Evolutionary conservation across 1,140 invertebrate species (phyloP).

Genomic region (Andricus grossulariae): DNA sequence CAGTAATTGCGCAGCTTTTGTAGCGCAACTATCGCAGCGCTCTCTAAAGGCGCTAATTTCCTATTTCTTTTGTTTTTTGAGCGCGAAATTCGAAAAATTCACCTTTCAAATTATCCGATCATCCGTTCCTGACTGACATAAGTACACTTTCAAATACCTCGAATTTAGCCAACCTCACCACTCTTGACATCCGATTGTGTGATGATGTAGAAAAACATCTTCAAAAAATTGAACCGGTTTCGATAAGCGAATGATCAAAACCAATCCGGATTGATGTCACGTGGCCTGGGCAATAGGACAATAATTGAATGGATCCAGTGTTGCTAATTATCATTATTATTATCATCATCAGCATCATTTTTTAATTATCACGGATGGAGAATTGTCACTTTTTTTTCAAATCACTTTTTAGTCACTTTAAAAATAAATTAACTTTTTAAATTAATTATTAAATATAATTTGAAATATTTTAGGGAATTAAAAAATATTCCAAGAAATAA

Average conservation of each 20-base stretch:
- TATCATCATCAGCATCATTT: no score
- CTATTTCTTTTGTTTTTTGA: conserved; percentile 42
- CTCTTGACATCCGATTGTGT: neutral
- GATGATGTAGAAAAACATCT: neutral
- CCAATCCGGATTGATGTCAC: neutral
- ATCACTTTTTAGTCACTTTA: no score
- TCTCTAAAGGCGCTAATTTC: conserved; percentile 66
- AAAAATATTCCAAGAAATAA: no score
- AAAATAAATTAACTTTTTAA: no score
- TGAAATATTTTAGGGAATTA: no score
- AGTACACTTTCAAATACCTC: conserved; percentile 25
- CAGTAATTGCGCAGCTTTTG: conserved; percentile 90
- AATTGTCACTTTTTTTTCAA: no score
- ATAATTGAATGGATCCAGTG: neutral
- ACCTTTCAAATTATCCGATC: conserved; percentile 39
- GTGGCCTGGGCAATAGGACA: conserved; percentile 3
- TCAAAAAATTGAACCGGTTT: neutral
- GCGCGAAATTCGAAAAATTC: conserved; percentile 42
- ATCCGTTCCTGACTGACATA: conserved; percentile 43
- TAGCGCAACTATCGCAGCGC: conserved; percentile 76
- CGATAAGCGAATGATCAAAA: neutral
- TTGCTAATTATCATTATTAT: no score
- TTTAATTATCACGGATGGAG: no score
- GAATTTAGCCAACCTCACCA: conserved; percentile 23
- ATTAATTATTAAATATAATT: no score